phyloP scores from a whole-genome alignment of 2,113 vertebrate genomes.

The Pandion haliaetus region DNA sequence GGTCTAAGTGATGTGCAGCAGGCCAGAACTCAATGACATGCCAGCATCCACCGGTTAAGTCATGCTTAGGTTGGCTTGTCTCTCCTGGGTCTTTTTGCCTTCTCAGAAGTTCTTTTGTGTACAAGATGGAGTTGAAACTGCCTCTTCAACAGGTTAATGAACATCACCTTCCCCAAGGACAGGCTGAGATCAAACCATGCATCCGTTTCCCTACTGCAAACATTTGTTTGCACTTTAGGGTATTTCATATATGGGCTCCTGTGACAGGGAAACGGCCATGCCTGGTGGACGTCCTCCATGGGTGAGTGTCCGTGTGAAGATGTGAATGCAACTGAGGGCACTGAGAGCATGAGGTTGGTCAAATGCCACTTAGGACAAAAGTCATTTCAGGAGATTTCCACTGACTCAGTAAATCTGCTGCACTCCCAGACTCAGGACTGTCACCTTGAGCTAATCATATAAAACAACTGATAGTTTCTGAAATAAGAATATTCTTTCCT shows the following conservation, averaged over 20 bases:
- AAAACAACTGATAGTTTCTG: background rate
- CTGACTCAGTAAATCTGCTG: background rate
- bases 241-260: background rate
- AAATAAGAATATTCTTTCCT: background rate
- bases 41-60: background rate
- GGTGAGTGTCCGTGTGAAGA: background rate
- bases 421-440: background rate
- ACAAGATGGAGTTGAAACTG: background rate
- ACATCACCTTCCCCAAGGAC: background rate
- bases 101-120: background rate
- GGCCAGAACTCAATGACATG: background rate
- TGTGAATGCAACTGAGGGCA: rapidly evolving
- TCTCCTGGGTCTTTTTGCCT: background rate
- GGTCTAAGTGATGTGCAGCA: background rate
- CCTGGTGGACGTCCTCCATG: background rate
- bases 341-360: background rate
- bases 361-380: slow-evolving; percentile 10
- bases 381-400: background rate
- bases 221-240: background rate
- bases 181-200: background rate
- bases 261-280: background rate
- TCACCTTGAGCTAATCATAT: background rate
- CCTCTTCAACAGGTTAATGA: background rate
- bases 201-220: background rate
- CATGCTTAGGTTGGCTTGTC: background rate